phyloP scores from a whole-genome alignment of 2,113 vertebrate species.

The cattle (Bos taurus) region ARS-UCD2.0 NC_037357.1:31645501-31646000 shows the following conservation, averaged over 20 bases:
- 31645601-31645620: not conserved
- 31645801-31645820: conserved; percentile 15
- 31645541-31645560: not conserved
- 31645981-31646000: not conserved
- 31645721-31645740: conserved; percentile 58
- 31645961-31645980: not conserved
- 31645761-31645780: conserved; percentile 44
- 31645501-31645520: not conserved
- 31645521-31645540: not conserved
- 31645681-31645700: conserved; percentile 40
- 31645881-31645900: not conserved
- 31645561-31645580: not conserved
- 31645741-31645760: conserved; percentile 20
- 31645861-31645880: not conserved
- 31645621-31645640: not conserved
- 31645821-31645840: not conserved
- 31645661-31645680: conserved; percentile 5
- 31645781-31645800: conserved; percentile 39
- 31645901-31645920: rapidly evolving
- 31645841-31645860: conserved; percentile 34
- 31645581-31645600: not conserved
- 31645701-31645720: conserved; percentile 27
- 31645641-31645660: conserved; percentile 29
- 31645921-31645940: not conserved
- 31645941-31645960: not conserved